Evolutionary conservation across 2,888 invertebrate genomes (phyloP), one percentile per base, ranked within the genome.

Genomic region (Aplocera efformata): DNA sequence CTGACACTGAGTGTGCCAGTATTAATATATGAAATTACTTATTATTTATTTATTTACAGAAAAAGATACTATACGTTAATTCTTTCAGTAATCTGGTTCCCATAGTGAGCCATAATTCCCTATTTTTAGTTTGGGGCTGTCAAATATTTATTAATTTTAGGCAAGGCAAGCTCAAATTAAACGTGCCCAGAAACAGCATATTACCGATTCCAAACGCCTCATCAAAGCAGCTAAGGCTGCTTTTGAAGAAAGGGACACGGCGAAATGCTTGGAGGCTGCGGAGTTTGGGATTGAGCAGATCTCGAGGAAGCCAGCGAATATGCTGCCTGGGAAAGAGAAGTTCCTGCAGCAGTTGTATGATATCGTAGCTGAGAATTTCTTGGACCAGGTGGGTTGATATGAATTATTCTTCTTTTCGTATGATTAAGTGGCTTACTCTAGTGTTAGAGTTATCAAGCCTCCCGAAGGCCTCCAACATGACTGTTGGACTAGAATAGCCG

Each of bases 231-330:
- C 78, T 8, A 59, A 67, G 46, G 50, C 53, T 0, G 57, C 71
- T 23, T 64, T 62, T 9, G 71, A 78, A 29, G 64, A 72, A 46
- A 68, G 67, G 8, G 79, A 83, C 28, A 81, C 81, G 0, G 61
- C 67, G 2, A 81, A 73, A 52, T 84, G 83, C 36, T 48, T 88
- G 27, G 86, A 88, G 51, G 59, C 67, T 0, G 82, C 78, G 0
- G 78, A 85, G 45, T 88, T 86, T 33, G 86, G 72, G 2, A 75
- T 86, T 71, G 79, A 80, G 50, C 82, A 82, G 60, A 81, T 86
- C 47, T 57, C 72, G 2, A 72, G 74, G 37, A 81, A 77, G 33
- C 72, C 78, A 1, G 48, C 60, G 1, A 68, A 66, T 27, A 56
- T 84, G 33, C 53, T 88, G 23, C 85, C 79, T 1, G 72, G 62